Conservation (phyloP, 1,140 invertebrate species). For the Heterodera carotae region DNA sequence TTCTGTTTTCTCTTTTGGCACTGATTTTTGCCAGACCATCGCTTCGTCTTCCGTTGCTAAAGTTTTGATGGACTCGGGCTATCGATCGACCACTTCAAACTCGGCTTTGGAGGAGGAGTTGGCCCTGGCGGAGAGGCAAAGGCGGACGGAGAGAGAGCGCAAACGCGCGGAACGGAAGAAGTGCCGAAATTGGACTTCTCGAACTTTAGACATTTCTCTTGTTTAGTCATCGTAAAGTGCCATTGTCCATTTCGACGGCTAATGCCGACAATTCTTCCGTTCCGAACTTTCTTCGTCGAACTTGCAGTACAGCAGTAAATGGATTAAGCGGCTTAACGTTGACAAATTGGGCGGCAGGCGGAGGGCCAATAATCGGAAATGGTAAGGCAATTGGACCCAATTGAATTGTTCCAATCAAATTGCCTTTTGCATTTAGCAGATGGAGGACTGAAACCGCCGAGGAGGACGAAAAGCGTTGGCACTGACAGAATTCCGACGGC, state of each 20-base stretch:
- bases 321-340: conserved; percentile 3
- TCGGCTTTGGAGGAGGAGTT: conserved; percentile 25
- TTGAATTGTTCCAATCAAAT: background rate
- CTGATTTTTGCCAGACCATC: background rate
- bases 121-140: conserved; percentile 11
- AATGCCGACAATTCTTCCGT: conserved; percentile 8
- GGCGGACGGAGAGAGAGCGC: background rate
- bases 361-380: background rate
- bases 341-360: background rate
- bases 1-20: background rate
- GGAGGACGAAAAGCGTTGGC: conserved; percentile 24
- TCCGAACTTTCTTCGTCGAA: conserved; percentile 20
- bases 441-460: background rate
- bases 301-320: conserved; percentile 26
- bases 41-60: background rate
- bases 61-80: conserved; percentile 28
- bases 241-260: background rate
- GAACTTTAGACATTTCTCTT: background rate
- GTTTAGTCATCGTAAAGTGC: background rate
- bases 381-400: background rate
- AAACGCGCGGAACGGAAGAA: conserved; percentile 1
- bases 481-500: background rate
- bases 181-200: background rate
- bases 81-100: conserved; percentile 22
- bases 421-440: background rate